Evolutionary conservation across 2,888 invertebrate species (phyloP).

Genomic region (Caenorhabditis sp.): DNA sequence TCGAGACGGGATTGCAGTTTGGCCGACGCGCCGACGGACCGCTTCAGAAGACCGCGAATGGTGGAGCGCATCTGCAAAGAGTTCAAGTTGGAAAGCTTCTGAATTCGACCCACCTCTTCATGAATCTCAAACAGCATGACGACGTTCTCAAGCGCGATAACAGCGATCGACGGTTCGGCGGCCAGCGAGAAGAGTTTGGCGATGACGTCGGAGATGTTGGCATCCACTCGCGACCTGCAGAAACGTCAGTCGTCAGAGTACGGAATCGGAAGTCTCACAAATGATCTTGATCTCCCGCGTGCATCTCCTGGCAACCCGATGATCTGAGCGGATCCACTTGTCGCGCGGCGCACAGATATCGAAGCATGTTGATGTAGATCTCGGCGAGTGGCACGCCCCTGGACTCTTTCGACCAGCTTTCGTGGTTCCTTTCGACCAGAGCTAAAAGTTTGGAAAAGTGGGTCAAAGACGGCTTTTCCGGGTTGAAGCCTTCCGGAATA

Average conservation of each 20-base stretch:
- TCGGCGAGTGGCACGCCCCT: constrained; percentile 32
- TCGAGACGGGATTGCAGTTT: constrained; percentile 22
- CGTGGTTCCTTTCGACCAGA: constrained; percentile 35
- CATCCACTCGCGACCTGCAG: constrained; percentile 27
- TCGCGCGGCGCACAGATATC: constrained; percentile 36
- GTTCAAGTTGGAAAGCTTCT: too few species aligned
- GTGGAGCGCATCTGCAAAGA: constrained; percentile 53
- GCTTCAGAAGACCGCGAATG: constrained; percentile 51
- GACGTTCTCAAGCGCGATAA: constrained; percentile 41
- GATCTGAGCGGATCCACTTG: constrained; percentile 2
- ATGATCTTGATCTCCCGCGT: constrained; percentile 34
- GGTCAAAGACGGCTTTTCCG: constrained; percentile 12
- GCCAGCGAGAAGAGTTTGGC: constrained; percentile 43
- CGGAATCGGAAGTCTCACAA: too few species aligned
- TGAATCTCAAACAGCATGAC: constrained; percentile 43
- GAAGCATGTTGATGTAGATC: constrained; percentile 42
- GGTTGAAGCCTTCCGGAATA: constrained; percentile 35
- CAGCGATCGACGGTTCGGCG: constrained; percentile 37
- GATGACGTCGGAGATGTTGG: constrained; percentile 34
- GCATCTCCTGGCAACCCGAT: constrained; percentile 7
- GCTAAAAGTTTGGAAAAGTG: constrained; percentile 5
- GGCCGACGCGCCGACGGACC: constrained; percentile 23
- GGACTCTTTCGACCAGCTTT: constrained; percentile 28
- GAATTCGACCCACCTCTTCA: constrained; percentile 43
- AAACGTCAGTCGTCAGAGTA: background rate